Conservation (phyloP, 1,140 invertebrate species). For the Achroia grisella region DNA sequence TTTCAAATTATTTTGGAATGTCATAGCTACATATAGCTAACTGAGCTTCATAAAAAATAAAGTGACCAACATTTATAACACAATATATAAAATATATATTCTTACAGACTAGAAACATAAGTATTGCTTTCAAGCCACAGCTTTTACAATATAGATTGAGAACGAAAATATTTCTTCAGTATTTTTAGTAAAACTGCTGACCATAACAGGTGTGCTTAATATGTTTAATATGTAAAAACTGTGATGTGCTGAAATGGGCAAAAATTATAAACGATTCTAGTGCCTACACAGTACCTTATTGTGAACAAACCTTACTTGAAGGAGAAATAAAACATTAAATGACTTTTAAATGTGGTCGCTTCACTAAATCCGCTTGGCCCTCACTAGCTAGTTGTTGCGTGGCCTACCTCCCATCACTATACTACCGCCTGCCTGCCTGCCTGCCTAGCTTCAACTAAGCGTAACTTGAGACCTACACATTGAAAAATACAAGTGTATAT, state of each 20-base stretch:
- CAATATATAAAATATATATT: constrained; percentile 18
- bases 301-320: constrained; percentile 43
- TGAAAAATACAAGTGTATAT: constrained; percentile 41
- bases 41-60: constrained; percentile 9
- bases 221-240: constrained; percentile 42
- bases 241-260: constrained; percentile 43
- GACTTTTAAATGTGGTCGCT: constrained; percentile 33
- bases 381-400: constrained; percentile 49
- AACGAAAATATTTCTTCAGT: constrained; percentile 1
- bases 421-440: constrained; percentile 33
- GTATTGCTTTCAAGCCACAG: constrained; percentile 35
- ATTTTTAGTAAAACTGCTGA: constrained; percentile 6
- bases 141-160: constrained; percentile 41
- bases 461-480: constrained; percentile 64
- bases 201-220: constrained; percentile 19
- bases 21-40: constrained; percentile 18
- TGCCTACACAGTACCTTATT: constrained; percentile 48
- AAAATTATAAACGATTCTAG: constrained; percentile 33
- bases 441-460: constrained; percentile 67
- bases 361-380: constrained; percentile 48
- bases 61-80: constrained; percentile 12
- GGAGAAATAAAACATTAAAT: constrained; percentile 19
- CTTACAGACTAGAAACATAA: constrained; percentile 32
- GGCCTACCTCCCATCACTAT: constrained; percentile 49
- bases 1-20: constrained; percentile 20